A percentile compares a stretch with the other conserved stretches of the same genome.
These are phyloP conservation scores for Gallinago undulata DNA, from an alignment of 2,113 vertebrate genomes.

Conservation along the genomic window DNA sequence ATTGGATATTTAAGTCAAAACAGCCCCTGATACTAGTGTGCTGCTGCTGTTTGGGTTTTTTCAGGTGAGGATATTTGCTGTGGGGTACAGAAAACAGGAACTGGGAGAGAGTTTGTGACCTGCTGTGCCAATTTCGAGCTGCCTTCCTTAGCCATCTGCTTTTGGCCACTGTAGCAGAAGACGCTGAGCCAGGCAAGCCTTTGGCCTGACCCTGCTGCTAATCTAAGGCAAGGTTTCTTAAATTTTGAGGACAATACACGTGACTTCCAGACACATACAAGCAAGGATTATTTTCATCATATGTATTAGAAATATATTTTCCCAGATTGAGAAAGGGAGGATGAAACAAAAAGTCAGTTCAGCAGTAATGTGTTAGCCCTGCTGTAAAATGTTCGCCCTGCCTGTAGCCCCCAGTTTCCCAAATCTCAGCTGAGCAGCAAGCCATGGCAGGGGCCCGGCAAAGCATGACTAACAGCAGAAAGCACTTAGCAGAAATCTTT, in stretches of 20 bases:
- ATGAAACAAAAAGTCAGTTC: background rate
- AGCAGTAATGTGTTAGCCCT: background rate
- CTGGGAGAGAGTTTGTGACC: background rate
- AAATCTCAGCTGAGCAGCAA: background rate
- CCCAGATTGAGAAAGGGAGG: background rate
- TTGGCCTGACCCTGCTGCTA: background rate
- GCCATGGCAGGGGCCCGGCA: fast-evolving
- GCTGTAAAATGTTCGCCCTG: fast-evolving
- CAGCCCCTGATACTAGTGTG: background rate
- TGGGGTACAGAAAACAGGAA: background rate
- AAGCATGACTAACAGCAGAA: background rate
- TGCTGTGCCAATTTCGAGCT: background rate
- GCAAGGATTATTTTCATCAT: background rate
- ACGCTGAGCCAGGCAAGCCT: background rate
- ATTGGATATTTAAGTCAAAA: background rate
- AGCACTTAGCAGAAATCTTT: background rate
- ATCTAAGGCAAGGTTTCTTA: background rate
- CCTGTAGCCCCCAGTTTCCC: background rate
- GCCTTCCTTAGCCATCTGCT: background rate
- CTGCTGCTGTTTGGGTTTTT: background rate
- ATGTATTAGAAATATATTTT: background rate
- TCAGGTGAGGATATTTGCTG: background rate
- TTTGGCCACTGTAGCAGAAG: background rate
- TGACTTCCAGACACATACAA: background rate
- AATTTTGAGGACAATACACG: background rate